Percentiles rank a stretch among this genome's conserved stretches.
Evolutionary conservation across 2,888 invertebrate genomes (phyloP).

Genomic region (Hybos culiciformis): DNA sequence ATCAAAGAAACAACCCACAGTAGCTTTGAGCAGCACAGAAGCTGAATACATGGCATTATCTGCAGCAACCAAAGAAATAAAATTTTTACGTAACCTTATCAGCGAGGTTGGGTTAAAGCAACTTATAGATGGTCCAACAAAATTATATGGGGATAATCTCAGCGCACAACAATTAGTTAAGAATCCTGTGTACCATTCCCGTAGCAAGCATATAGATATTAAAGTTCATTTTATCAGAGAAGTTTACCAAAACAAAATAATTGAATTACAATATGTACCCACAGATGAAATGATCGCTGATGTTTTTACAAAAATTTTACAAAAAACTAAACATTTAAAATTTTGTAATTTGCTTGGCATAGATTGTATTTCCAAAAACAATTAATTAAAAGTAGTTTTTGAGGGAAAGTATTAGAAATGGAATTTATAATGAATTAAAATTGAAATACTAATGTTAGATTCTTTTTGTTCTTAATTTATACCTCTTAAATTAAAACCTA

Average conservation of each 20-base stretch:
- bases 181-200: not conserved
- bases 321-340: not conserved
- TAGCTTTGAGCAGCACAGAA: conserved; percentile 6
- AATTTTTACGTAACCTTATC: conserved; percentile 3
- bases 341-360: too few species aligned
- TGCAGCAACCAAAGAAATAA: conserved; percentile 10
- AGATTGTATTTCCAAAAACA: too few species aligned
- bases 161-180: conserved; percentile 3
- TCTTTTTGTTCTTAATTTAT: too few species aligned
- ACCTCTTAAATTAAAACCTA: too few species aligned
- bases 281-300: too few species aligned
- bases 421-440: too few species aligned
- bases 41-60: conserved; percentile 8
- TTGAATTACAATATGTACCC: not conserved
- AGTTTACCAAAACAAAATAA: not conserved
- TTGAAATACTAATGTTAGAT: too few species aligned
- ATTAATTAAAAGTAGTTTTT: too few species aligned
- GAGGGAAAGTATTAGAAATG: too few species aligned
- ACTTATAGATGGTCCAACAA: not conserved
- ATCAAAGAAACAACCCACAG: conserved; percentile 5
- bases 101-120: not conserved
- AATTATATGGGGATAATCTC: conserved; percentile 2
- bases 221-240: not conserved
- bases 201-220: conserved; percentile 6
- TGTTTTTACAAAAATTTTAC: not conserved